Evolutionary conservation across 2,888 invertebrate species (phyloP).

Genomic region (Cataglyphis altisquamis): DNA sequence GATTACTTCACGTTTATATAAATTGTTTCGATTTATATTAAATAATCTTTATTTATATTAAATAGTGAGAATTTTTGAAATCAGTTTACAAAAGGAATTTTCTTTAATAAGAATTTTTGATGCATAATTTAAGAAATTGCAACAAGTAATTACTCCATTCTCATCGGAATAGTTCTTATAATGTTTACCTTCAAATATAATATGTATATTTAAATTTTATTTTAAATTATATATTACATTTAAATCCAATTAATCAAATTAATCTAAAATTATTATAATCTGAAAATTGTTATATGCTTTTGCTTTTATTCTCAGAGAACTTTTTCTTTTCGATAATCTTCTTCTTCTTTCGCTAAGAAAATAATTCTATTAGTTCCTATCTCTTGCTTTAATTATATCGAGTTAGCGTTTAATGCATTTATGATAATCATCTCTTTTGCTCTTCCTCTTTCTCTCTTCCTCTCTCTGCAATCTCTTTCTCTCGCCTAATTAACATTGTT

Average conservation of each 20-base stretch:
- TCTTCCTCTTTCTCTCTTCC: not conserved
- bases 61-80: not conserved
- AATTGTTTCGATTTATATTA: not conserved
- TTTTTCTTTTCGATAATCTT: not conserved
- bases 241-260: not conserved
- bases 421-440: not conserved
- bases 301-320: not conserved
- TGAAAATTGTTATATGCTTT: constrained; percentile 3
- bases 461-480: constrained; percentile 21
- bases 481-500: constrained; percentile 32
- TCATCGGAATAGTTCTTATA: not conserved
- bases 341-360: constrained; percentile 1
- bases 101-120: constrained; percentile 16
- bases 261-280: not conserved
- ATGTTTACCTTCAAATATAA: not conserved
- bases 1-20: not conserved
- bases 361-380: not conserved
- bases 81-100: not conserved
- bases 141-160: not conserved
- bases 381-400: not conserved
- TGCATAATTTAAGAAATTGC: constrained; percentile 1
- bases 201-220: not conserved
- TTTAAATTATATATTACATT: not conserved
- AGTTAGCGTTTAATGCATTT: not conserved
- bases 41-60: not conserved